phyloP scores from a whole-genome alignment of 1,140 invertebrate genomes.

The Monomorium pharaonis region DNA sequence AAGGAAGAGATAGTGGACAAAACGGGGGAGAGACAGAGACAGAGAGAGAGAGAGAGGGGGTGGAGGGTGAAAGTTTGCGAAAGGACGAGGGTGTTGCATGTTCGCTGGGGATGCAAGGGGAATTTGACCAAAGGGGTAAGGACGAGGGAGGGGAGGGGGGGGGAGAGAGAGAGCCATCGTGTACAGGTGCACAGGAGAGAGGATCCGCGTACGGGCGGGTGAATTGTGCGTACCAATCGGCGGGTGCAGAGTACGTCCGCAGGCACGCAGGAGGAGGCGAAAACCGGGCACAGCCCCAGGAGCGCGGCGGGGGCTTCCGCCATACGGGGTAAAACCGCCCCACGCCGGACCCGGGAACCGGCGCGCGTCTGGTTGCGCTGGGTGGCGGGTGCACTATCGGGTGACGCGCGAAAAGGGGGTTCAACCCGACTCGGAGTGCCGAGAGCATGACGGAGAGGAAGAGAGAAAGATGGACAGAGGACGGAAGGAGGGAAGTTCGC shows the following conservation, averaged over 20 bases:
- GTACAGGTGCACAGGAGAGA: slow-evolving; percentile 70
- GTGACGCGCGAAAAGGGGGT: slow-evolving; percentile 68
- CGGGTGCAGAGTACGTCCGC: slow-evolving; percentile 73
- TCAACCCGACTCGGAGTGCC: slow-evolving; percentile 61
- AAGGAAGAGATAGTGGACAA: slow-evolving; percentile 1
- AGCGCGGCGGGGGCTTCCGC: slow-evolving; percentile 68
- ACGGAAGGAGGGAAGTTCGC: slow-evolving; percentile 28
- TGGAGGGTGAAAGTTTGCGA: not conserved
- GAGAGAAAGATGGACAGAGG: not conserved
- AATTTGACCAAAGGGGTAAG: slow-evolving; percentile 40
- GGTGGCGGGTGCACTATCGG: slow-evolving; percentile 66
- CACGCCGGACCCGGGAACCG: slow-evolving; percentile 70
- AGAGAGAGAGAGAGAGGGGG: not conserved
- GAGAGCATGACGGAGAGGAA: slow-evolving; percentile 36
- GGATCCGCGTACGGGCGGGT: slow-evolving; percentile 72
- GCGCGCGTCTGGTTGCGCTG: slow-evolving; percentile 71
- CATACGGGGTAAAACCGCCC: slow-evolving; percentile 72
- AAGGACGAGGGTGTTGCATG: slow-evolving; percentile 54
- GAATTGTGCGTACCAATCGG: slow-evolving; percentile 74
- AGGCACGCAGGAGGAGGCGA: slow-evolving; percentile 73
- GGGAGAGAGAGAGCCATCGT: slow-evolving; percentile 33
- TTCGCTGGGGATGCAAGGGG: slow-evolving; percentile 6
- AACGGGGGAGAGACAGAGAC: too few species aligned
- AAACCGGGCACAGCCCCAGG: slow-evolving; percentile 74
- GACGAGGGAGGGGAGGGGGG: slow-evolving; percentile 2